Base-by-base conservation (phyloP, 1,140 invertebrate genomes). In the Radopholus similis region DNA sequence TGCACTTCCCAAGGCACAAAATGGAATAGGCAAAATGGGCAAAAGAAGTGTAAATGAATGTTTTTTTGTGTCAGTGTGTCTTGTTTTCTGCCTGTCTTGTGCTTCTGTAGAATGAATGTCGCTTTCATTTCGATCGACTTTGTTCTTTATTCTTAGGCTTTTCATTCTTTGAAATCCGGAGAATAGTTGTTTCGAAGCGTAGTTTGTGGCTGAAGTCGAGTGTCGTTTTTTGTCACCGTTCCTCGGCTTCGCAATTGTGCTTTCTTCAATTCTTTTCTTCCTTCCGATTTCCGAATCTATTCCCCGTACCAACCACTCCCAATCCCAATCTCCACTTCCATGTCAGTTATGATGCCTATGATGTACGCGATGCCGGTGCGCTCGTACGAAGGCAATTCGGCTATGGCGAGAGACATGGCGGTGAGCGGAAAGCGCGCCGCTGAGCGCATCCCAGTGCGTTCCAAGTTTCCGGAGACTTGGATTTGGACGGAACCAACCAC, bases 381-480 rank as follows among this genome's bases (percentile, higher is more conserved):
- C n/a, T n/a, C 53, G 53, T 60, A 35, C n/a, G 28, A 18, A 40
- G 23, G 37, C 44, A 18, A 47, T 28, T 18, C 18, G 34, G 56
- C 28, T 23, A 15, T 21, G 58, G 6, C 21, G 44, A 40, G 15
- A 15, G 34, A 57, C 23, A 57, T 30, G 23, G 28, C 4, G 21
- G 9, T 32, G 26, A 55, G 51, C 18, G 26, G 21, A 32, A 30
- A 23, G 30, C 38, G 21, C 18, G 23, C 23, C 5, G 30, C 15
- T n/a, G 9, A 15, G 8, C n/a, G 35, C 32, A 35, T 23, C 62
- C 4, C 5, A 15, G 37, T 67, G 44, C 35, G 74, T 53, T 55
- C 28, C 30, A 23, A 74, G 13, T 77, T 77, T 57, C 76, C 74
- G 0, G 75, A 77, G 44, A 77, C 75, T 9, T 77, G 77, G 77